Conservation (phyloP, 1,140 invertebrate genomes). For the Hirudo medicinalis region DNA sequence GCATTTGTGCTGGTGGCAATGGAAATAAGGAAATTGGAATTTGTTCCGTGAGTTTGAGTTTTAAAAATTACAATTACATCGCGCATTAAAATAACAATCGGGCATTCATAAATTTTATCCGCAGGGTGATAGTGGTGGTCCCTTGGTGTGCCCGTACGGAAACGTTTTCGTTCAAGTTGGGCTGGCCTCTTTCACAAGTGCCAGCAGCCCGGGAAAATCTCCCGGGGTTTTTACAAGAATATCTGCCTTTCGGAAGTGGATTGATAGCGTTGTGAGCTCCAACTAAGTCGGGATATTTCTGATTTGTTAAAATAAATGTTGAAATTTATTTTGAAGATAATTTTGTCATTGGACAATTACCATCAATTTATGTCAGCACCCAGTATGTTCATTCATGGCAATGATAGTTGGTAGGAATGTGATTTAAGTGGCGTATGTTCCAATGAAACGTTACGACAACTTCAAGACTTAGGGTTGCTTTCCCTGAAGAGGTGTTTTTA, state of each 20-base stretch:
- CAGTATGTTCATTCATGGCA: too few relatives aligned
- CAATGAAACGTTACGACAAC: too few relatives aligned
- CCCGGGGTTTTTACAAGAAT: constrained; percentile 36
- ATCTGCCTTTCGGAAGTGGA: constrained; percentile 31
- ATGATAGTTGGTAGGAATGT: too few relatives aligned
- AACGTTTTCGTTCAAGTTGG: constrained; percentile 32
- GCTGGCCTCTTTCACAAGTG: constrained; percentile 33
- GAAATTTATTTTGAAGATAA: too few relatives aligned
- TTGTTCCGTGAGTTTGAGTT: constrained; percentile 27
- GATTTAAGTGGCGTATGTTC: too few relatives aligned
- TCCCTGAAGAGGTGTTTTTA: too few relatives aligned
- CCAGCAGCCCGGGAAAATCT: constrained; percentile 26
- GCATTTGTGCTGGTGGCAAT: constrained; percentile 32
- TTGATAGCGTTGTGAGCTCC: constrained; percentile 44
- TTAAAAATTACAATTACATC: not conserved
- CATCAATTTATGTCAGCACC: too few relatives aligned
- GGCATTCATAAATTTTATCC: not conserved
- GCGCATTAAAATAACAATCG: not conserved
- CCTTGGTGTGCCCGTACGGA: constrained; percentile 29
- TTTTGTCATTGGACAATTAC: too few relatives aligned
- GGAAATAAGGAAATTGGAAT: constrained; percentile 26
- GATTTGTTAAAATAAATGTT: too few relatives aligned
- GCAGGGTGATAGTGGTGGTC: constrained; percentile 37
- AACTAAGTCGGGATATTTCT: constrained; percentile 25
- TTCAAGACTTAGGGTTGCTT: too few relatives aligned